Evolutionary conservation across 2,888 invertebrate genomes (phyloP), one percentile per base, ranked within the genome.

Genomic region (Philhelius pedissequus): DNA sequence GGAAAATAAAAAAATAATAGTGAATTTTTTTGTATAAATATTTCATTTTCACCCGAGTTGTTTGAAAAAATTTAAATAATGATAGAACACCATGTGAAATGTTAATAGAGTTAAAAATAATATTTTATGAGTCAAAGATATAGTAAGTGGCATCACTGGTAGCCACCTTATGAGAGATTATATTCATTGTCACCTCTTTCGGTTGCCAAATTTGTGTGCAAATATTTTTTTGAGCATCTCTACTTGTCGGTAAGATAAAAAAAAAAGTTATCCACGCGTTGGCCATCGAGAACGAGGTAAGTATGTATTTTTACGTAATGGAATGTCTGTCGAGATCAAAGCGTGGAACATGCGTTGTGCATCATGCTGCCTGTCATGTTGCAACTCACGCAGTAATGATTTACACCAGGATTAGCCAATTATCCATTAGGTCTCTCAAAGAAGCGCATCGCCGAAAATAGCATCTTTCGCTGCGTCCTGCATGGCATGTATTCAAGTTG

Each of bases 401-500:
- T 84, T 79, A 84, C 79, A 70, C 79, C 83, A 79, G 79, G 66
- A 84, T 84, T 84, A 84, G 75, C 79, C 83, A 79, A 84, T 84
- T 84, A 84, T 75, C 79, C 83, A 79, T 79, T 74, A 71, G 79
- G 74, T 40, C 35, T 64, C 54, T 58, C 50, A 70, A 58, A 64
- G 83, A 74, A 79, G 68, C 48, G 15, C 48, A 32, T 48, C 60
- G 30, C 30, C 79, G 35, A 70, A 83, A 79, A 83, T 79, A 83
- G 79, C 74, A 40, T 56, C 32, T 48, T 38, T 35, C 60, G 15
- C 15, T 11, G n/a, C 30, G 4, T 4, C 6, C 6, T 11, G 5
- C 15, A n/a, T 48, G 40, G 60, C 38, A 38, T 62, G 71, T 35
- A 13, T 4, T 2, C 2, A 13, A 20, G 20, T 22, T 9, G 4